Percentiles rank a stretch among this genome's conserved stretches.
Conservation (phyloP, 2,888 invertebrate genomes). For the Epinotia bilunana region DNA sequence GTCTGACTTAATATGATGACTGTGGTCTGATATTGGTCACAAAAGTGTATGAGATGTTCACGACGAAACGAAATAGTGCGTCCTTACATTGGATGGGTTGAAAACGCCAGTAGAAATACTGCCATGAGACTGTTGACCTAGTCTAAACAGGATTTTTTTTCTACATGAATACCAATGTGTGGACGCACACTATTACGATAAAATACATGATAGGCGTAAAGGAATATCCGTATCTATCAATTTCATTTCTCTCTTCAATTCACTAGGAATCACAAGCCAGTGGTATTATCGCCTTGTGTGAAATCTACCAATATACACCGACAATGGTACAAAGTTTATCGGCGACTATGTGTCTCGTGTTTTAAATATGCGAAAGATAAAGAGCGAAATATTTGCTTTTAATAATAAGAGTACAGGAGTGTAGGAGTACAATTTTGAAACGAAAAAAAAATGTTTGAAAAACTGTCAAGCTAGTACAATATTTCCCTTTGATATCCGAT, state of each 20-base stretch:
- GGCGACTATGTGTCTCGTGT: neutral
- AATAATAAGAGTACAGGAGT: too few relatives aligned
- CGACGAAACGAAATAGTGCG: neutral
- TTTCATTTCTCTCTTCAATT: constrained; percentile 32
- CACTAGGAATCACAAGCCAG: constrained; percentile 33
- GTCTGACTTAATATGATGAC: too few relatives aligned
- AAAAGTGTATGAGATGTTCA: neutral
- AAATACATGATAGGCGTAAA: neutral
- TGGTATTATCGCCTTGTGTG: constrained; percentile 17
- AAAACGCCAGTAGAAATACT: too few relatives aligned
- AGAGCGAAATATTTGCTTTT: neutral
- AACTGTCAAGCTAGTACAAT: too few relatives aligned
- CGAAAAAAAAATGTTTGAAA: too few relatives aligned
- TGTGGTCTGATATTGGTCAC: too few relatives aligned
- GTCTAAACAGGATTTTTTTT: too few relatives aligned
- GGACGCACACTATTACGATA: neutral
- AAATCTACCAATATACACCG: constrained; percentile 23
- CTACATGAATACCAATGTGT: neutral
- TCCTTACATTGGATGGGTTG: too few relatives aligned
- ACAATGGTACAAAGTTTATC: neutral
- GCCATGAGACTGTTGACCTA: neutral
- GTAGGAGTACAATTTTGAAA: too few relatives aligned
- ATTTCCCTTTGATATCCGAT: too few relatives aligned
- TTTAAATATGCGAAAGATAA: neutral
- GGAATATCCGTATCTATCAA: constrained; percentile 1